These are phyloP conservation scores for Dolomedes plantarius DNA, from an alignment of 2,888 invertebrate species.

Conservation along the genomic window DNA sequence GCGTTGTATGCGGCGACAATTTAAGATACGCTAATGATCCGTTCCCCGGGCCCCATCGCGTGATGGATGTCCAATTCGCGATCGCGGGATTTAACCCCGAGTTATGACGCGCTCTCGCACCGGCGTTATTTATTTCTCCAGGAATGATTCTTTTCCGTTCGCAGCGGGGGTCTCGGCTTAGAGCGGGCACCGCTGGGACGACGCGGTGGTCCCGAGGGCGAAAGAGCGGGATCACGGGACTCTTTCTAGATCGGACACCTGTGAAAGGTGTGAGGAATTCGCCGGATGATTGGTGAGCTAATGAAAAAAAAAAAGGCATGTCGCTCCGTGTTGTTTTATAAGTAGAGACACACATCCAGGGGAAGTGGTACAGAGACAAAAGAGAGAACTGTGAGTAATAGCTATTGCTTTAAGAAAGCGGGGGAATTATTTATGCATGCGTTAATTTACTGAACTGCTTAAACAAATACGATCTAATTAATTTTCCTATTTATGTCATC, in stretches of 20 bases:
- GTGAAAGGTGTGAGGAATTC: constrained; percentile 4
- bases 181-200: constrained; percentile 5
- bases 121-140: constrained; percentile 7
- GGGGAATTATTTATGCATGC: no score
- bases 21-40: neutral
- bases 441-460: no score
- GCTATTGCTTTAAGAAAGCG: no score
- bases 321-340: neutral
- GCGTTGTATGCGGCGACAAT: neutral
- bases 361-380: no score
- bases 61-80: constrained; percentile 1
- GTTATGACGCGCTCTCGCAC: constrained; percentile 38
- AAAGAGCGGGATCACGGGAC: neutral
- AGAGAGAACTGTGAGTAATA: no score
- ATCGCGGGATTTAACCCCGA: constrained; percentile 48
- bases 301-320: neutral
- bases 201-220: constrained; percentile 5
- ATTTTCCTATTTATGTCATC: no score
- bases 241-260: constrained; percentile 10
- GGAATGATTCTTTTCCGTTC: neutral
- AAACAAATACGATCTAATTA: no score
- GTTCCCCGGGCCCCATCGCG: neutral
- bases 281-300: neutral
- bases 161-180: neutral
- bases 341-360: neutral